Base-by-base conservation (phyloP, 2,113 vertebrate genomes). In the Tyto alba region DNA sequence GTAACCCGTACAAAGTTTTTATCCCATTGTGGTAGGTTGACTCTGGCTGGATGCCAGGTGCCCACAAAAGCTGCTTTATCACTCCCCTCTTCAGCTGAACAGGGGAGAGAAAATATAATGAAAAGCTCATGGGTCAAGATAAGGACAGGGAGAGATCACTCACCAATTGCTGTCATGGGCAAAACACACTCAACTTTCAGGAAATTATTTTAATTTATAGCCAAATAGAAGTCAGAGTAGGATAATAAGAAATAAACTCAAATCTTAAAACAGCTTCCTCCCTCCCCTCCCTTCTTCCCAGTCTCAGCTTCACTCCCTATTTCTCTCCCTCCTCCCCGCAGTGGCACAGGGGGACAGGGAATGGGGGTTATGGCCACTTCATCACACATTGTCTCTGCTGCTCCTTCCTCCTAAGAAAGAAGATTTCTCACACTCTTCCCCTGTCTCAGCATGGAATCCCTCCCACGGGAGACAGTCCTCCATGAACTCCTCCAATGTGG, bases 301-400 rank as follows among this genome's bases (percentile, higher is more conserved):
- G 16, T 19, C 27, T 40, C 36, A 76, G 11, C 16, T n/a, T n/a
- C 7, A 11, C 7, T 32, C 18, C 55, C 2, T 6, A 32, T 16
- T 56, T 56, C 55, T 56, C 30, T 32, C 2, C 6, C 55, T 56
- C 16, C 34, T 59, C 34, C 21, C 32, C 5, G 4, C 13, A 21
- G 11, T 4, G 4, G 34, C 3, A 1, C 9, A n/a, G 34, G 34
- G 2, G 20, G 13, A 23, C 9, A 6, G 56, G 56, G 32, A 23
- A n/a, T n/a, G 34, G 21, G 32, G 13, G 13, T 15, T 59, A 21
- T 1, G 6, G 34, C 23, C 56, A 15, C 20, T n/a, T n/a, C 34
- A 1, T 23, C 21, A 55, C 10, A 6, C 6, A 0, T 5, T 50
- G 47, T 52, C 47, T 30, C 68, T 22, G n/a, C 26, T 8, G 26